phyloP scores from a whole-genome alignment of 2,797 vertebrate species.

The Remorina albescens region DNA sequence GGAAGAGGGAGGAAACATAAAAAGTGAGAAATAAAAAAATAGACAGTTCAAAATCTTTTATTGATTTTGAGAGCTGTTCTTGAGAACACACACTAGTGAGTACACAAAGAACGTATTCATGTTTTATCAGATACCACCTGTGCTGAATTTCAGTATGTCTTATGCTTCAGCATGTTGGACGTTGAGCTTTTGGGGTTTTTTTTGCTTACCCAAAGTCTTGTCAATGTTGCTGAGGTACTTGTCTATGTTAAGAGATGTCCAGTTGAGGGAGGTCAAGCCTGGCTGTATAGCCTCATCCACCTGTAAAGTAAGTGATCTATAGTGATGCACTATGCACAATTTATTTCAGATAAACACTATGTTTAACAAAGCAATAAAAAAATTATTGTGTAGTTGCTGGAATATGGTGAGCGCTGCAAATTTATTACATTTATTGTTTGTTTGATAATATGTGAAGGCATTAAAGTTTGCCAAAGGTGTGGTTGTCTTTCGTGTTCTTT shows the following conservation, averaged over 20 bases:
- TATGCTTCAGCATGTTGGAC: constrained; percentile 8
- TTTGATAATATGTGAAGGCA: no score
- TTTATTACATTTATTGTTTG: no score
- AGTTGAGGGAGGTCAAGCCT: constrained; percentile 89
- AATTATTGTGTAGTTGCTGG: no score
- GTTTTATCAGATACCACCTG: constrained; percentile 8
- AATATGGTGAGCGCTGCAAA: no score
- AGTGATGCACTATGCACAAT: constrained; percentile 22
- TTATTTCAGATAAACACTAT: no score
- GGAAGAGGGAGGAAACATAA: background rate
- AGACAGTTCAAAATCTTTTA: background rate
- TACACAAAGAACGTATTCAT: constrained; percentile 23
- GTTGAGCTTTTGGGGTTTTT: constrained; percentile 17
- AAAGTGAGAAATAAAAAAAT: background rate
- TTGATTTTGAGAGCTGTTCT: no score
- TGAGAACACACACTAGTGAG: background rate
- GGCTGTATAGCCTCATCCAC: constrained; percentile 90
- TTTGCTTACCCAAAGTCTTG: constrained; percentile 86
- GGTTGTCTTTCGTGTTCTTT: no score
- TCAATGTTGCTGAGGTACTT: constrained; percentile 86
- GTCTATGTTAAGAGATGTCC: constrained; percentile 93
- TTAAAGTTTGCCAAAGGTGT: background rate
- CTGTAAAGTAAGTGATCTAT: constrained; percentile 56
- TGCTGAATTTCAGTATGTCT: constrained; percentile 38
- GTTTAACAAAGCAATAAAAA: no score